Conservation (phyloP, 2,113 vertebrate species). For the Synchiropus splendidus region DNA sequence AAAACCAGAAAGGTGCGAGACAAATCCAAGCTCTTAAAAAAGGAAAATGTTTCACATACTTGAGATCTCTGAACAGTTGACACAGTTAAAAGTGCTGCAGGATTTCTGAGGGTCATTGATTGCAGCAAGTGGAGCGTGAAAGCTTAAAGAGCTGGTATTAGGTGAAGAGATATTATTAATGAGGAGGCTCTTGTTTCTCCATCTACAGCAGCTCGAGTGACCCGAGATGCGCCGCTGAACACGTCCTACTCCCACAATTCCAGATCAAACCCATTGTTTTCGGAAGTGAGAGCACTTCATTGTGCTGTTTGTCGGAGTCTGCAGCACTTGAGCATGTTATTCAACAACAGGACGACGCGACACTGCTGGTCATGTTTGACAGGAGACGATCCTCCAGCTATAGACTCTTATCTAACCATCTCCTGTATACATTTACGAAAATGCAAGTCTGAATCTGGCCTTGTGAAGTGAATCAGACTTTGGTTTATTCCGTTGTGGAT, state of each 20-base stretch:
- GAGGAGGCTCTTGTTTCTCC: slow-evolving; percentile 24
- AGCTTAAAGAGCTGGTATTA: slow-evolving; percentile 38
- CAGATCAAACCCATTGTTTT: no score
- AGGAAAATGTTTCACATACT: no score
- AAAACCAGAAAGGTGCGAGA: no score
- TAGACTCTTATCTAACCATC: no score
- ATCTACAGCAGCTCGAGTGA: slow-evolving; percentile 24
- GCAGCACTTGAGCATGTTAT: slow-evolving; percentile 6
- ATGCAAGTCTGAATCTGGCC: no score
- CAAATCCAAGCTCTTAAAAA: no score
- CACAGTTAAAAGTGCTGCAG: no score
- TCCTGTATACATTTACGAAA: not conserved
- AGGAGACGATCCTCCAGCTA: not conserved
- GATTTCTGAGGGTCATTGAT: slow-evolving; percentile 26
- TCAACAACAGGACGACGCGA: slow-evolving; percentile 26
- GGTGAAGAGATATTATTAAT: slow-evolving; percentile 31
- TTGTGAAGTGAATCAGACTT: slow-evolving; percentile 15
- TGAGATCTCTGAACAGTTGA: slow-evolving; percentile 6
- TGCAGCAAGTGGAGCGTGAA: slow-evolving; percentile 19
- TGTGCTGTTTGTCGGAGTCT: slow-evolving; percentile 38
- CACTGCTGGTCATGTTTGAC: slow-evolving; percentile 12
- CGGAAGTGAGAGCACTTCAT: slow-evolving; percentile 25
- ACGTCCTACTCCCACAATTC: not conserved
- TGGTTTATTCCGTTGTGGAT: slow-evolving; percentile 33
- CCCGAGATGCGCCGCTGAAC: slow-evolving; percentile 17